These are phyloP conservation scores for Noctua pronuba DNA, from an alignment of 2,888 invertebrate species.

Conservation along the genomic window DNA sequence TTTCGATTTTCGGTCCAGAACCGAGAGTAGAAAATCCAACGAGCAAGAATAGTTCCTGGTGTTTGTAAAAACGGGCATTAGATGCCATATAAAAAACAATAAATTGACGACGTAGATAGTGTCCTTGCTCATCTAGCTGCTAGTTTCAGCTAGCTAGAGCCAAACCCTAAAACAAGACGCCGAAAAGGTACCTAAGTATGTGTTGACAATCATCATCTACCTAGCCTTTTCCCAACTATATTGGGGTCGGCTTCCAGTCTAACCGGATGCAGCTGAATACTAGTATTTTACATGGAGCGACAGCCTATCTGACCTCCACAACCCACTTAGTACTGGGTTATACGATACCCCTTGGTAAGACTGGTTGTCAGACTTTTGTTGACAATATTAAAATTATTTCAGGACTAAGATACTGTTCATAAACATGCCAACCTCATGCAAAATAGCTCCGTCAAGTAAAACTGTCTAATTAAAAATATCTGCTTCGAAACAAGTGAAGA, in stretches of 20 bases:
- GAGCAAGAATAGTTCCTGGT: background rate
- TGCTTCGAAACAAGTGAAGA: conserved; percentile 39
- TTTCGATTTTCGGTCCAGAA: background rate
- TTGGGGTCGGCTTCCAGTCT: too few relatives aligned
- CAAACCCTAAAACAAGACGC: background rate
- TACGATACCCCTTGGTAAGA: too few relatives aligned
- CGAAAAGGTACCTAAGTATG: background rate
- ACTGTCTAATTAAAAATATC: conserved; percentile 42
- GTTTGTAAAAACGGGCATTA: background rate
- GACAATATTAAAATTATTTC: background rate
- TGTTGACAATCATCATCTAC: background rate
- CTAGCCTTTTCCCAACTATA: too few relatives aligned
- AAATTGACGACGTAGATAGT: background rate
- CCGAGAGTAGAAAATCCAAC: background rate
- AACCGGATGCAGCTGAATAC: too few relatives aligned
- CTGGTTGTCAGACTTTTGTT: too few relatives aligned
- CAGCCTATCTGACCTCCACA: too few relatives aligned
- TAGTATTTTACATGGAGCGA: too few relatives aligned
- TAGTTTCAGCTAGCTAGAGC: background rate
- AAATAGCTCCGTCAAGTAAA: conserved; percentile 20
- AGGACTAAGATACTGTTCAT: background rate
- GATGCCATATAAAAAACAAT: background rate
- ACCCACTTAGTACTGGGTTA: too few relatives aligned
- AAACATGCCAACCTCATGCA: background rate
- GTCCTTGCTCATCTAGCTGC: background rate